A percentile compares a stretch with the other conserved stretches of the same genome.
Evolutionary conservation across 2,888 invertebrate genomes (phyloP).

Genomic region (Meiosimyza platycephala): DNA sequence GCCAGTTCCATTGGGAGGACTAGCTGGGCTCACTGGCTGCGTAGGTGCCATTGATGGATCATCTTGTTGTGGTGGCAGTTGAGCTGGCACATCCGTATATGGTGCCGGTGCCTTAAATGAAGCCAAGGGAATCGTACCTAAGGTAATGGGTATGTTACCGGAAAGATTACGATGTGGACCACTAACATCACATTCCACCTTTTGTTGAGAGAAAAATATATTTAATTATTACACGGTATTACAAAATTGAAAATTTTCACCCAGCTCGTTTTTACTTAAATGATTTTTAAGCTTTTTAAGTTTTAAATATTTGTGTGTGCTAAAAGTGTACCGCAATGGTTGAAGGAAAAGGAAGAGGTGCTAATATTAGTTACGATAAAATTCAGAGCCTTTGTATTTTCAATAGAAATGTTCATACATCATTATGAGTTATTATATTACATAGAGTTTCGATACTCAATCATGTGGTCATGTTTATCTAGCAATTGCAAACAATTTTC

Average conservation of each 20-base stretch:
- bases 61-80: constrained; percentile 51
- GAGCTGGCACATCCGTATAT: constrained; percentile 62
- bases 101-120: constrained; percentile 68
- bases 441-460: too few relatives aligned
- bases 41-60: constrained; percentile 66
- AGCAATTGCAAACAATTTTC: too few relatives aligned
- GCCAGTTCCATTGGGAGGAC: constrained; percentile 63
- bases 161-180: constrained; percentile 76
- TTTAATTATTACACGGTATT: neutral
- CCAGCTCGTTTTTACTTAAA: too few relatives aligned
- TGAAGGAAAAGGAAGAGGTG: too few relatives aligned
- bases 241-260: neutral
- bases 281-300: too few relatives aligned
- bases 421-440: too few relatives aligned
- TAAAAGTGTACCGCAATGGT: too few relatives aligned
- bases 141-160: constrained; percentile 75
- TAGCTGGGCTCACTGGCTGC: constrained; percentile 66
- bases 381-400: too few relatives aligned
- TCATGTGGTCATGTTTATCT: too few relatives aligned
- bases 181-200: constrained; percentile 74
- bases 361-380: too few relatives aligned
- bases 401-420: too few relatives aligned
- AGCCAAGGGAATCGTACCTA: constrained; percentile 81
- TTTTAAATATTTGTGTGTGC: too few relatives aligned
- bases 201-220: neutral